These are phyloP conservation scores for Glaucomys volans DNA, from an alignment of 2,113 vertebrate species.

Conservation along the genomic window DNA sequence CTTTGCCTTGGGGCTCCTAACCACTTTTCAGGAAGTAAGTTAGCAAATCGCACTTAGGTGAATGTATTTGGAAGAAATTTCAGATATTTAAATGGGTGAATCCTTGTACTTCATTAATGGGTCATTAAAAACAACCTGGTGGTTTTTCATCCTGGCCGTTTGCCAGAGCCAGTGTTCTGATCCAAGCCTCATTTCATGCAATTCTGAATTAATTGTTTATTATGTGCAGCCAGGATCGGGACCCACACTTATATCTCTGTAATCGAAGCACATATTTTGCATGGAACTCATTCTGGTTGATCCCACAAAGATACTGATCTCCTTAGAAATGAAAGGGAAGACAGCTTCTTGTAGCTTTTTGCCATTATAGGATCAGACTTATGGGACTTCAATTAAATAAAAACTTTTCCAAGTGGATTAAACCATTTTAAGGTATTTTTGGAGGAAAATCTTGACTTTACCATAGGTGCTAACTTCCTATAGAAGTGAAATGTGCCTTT, in stretches of 20 bases:
- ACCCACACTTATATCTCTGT: background rate
- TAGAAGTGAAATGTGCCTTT: background rate
- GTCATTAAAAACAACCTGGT: background rate
- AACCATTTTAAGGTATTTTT: background rate
- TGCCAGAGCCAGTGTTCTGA: background rate
- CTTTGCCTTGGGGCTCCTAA: background rate
- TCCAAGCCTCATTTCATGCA: background rate
- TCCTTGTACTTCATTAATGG: background rate
- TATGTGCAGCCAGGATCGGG: background rate
- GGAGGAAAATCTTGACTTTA: background rate
- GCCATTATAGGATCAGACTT: background rate
- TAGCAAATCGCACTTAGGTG: background rate
- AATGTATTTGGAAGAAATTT: conserved; percentile 28
- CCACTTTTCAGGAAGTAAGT: background rate
- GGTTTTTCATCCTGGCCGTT: background rate
- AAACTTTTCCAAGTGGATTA: background rate
- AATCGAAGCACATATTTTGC: background rate
- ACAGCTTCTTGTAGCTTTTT: background rate
- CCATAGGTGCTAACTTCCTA: background rate
- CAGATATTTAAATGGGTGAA: background rate
- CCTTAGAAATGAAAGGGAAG: background rate
- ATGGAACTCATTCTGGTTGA: background rate
- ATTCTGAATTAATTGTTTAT: background rate
- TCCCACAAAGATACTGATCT: background rate
- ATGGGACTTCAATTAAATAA: background rate